A percentile compares a stretch with the other conserved stretches of the same genome.
Evolutionary conservation across 2,888 invertebrate species (phyloP).

Genomic region (Xiphydria camelus): DNA sequence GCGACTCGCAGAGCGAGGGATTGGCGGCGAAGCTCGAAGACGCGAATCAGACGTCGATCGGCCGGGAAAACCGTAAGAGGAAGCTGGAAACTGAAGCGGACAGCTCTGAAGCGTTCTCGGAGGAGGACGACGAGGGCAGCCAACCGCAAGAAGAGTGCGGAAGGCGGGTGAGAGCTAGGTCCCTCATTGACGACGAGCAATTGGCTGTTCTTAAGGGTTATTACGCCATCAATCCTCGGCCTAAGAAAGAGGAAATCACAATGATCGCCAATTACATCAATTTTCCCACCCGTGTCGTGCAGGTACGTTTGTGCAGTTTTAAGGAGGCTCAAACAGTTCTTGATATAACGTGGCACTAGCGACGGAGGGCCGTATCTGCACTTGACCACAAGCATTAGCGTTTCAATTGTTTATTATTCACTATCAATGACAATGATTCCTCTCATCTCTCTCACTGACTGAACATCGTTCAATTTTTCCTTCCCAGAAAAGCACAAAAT

Average conservation of each 20-base stretch:
- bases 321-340: too few species aligned
- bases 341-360: too few species aligned
- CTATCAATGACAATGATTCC: too few species aligned
- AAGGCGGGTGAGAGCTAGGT: slow-evolving; percentile 86
- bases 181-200: slow-evolving; percentile 93
- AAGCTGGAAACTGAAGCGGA: slow-evolving; percentile 28
- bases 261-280: slow-evolving; percentile 78
- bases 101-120: slow-evolving; percentile 54
- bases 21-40: slow-evolving; percentile 77
- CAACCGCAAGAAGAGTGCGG: slow-evolving; percentile 62
- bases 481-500: too few species aligned
- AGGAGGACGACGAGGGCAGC: slow-evolving; percentile 62
- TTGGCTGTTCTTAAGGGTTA: slow-evolving; percentile 85
- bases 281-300: slow-evolving; percentile 60
- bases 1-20: slow-evolving; percentile 68
- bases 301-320: slow-evolving; percentile 31
- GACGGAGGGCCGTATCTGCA: too few species aligned
- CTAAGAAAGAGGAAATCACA: slow-evolving; percentile 91
- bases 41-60: slow-evolving; percentile 52
- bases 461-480: too few species aligned
- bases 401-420: too few species aligned
- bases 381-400: too few species aligned
- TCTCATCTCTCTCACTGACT: too few species aligned
- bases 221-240: slow-evolving; percentile 88
- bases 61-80: slow-evolving; percentile 41